A percentile compares a stretch with the other conserved stretches of the same genome.
These are phyloP conservation scores for Hedychridium roseum DNA, from an alignment of 2,888 invertebrate species.

Conservation along the genomic window DNA sequence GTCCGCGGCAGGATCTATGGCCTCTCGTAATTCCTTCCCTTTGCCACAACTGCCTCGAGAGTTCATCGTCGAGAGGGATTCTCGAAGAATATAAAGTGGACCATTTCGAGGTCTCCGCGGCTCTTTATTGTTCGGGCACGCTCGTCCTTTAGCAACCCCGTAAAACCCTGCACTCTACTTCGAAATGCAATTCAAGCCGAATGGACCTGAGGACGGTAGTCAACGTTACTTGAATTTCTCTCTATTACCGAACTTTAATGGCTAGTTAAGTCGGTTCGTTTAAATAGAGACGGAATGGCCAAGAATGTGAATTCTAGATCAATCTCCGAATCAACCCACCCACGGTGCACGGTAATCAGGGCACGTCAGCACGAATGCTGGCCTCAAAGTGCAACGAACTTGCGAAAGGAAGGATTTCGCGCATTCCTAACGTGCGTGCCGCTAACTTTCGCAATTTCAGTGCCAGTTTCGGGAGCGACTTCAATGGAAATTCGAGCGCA, in stretches of 20 bases:
- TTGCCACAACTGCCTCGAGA: too few species aligned
- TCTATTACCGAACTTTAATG: too few species aligned
- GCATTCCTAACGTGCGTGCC: constrained; percentile 29
- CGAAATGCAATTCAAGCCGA: too few species aligned
- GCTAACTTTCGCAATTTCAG: constrained; percentile 23
- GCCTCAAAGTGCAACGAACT: constrained; percentile 41
- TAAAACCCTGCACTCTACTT: too few species aligned
- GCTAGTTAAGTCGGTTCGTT: constrained; percentile 2
- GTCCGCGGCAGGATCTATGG: too few species aligned
- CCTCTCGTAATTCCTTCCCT: too few species aligned
- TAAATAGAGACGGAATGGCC: constrained; percentile 14
- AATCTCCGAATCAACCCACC: constrained; percentile 30
- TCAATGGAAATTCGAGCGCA: too few species aligned
- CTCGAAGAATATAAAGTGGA: constrained; percentile 3
- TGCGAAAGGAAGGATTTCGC: constrained; percentile 31
- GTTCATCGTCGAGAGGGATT: not conserved
- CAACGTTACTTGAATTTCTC: too few species aligned
- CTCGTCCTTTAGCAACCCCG: too few species aligned
- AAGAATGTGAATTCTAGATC: constrained; percentile 18
- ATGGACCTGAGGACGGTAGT: too few species aligned
- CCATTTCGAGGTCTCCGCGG: constrained; percentile 1
- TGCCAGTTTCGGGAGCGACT: too few species aligned
- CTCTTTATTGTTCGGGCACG: too few species aligned
- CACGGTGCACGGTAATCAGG: constrained; percentile 36
- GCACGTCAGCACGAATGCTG: constrained; percentile 37